Percentiles rank a stretch among this genome's conserved stretches.
Conservation (phyloP, 2,888 invertebrate genomes). For the Halictus quadricinctus region DNA sequence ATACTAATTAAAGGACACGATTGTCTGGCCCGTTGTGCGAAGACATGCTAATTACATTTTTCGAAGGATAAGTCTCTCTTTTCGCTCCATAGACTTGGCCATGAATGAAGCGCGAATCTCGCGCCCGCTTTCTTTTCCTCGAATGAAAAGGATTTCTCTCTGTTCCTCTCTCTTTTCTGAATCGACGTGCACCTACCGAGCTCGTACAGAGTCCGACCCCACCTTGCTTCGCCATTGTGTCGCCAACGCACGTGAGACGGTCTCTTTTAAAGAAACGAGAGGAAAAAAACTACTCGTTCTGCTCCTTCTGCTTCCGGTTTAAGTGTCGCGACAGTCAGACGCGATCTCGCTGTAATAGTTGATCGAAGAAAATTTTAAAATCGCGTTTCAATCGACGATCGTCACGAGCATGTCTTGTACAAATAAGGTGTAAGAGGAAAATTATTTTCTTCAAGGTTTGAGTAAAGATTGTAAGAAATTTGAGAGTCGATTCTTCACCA, state of each 20-base stretch:
- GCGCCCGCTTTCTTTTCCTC: slow-evolving; percentile 67
- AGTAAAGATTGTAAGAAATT: no score
- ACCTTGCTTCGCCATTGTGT: slow-evolving; percentile 50
- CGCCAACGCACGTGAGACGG: slow-evolving; percentile 23
- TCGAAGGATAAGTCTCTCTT: slow-evolving; percentile 74
- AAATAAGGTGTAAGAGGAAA: not conserved
- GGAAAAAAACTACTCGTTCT: slow-evolving; percentile 34
- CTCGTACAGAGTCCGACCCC: slow-evolving; percentile 44
- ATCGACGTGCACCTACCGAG: slow-evolving; percentile 47
- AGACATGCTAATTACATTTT: slow-evolving; percentile 81
- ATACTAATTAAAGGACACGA: slow-evolving; percentile 78
- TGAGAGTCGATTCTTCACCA: no score
- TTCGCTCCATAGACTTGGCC: slow-evolving; percentile 56
- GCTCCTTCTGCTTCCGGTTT: slow-evolving; percentile 16
- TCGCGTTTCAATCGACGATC: not conserved
- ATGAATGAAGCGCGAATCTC: slow-evolving; percentile 73
- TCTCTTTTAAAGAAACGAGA: slow-evolving; percentile 33
- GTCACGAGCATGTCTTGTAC: no score
- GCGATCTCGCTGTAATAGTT: slow-evolving; percentile 36
- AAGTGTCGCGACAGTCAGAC: slow-evolving; percentile 5
- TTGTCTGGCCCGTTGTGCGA: slow-evolving; percentile 75
- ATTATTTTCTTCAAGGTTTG: not conserved
- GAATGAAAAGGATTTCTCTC: slow-evolving; percentile 63
- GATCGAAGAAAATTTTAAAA: not conserved
- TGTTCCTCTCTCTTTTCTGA: slow-evolving; percentile 43